Percentiles rank a stretch among this genome's conserved stretches.
Conservation (phyloP, 2,888 invertebrate species). For the Lasioglossum zephyrum region DNA sequence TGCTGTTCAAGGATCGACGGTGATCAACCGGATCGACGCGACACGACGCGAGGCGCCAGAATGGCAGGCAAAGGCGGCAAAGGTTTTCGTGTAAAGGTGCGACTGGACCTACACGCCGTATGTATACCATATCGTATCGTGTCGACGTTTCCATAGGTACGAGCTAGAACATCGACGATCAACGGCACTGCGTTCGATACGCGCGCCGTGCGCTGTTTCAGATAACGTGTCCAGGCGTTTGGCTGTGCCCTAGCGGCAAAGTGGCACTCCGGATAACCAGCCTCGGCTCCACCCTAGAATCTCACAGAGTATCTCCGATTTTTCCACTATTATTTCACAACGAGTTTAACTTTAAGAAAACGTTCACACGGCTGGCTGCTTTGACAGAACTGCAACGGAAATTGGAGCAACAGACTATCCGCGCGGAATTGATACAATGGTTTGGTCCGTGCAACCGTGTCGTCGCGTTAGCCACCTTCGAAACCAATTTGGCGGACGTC, state of each 20-base stretch:
- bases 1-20: conserved; percentile 14
- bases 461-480: conserved; percentile 87
- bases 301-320: conserved; percentile 87
- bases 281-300: conserved; percentile 89
- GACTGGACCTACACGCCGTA: conserved; percentile 81
- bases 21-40: not conserved
- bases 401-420: conserved; percentile 87
- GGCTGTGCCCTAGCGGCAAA: conserved; percentile 92
- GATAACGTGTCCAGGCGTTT: conserved; percentile 94
- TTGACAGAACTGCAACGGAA: conserved; percentile 84
- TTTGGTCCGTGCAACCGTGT: conserved; percentile 81
- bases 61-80: conserved; percentile 81
- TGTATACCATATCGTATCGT: conserved; percentile 57
- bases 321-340: conserved; percentile 91
- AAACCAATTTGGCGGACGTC: conserved; percentile 88
- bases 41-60: not conserved
- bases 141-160: not conserved
- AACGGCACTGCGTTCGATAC: not conserved
- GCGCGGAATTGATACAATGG: conserved; percentile 89
- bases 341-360: conserved; percentile 89
- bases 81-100: conserved; percentile 80
- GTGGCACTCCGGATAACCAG: conserved; percentile 89
- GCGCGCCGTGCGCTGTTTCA: conserved; percentile 75
- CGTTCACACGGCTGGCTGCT: conserved; percentile 84
- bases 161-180: not conserved